phyloP scores from a whole-genome alignment of 1,140 invertebrate species.

The Pachypsylla venusta region DNA sequence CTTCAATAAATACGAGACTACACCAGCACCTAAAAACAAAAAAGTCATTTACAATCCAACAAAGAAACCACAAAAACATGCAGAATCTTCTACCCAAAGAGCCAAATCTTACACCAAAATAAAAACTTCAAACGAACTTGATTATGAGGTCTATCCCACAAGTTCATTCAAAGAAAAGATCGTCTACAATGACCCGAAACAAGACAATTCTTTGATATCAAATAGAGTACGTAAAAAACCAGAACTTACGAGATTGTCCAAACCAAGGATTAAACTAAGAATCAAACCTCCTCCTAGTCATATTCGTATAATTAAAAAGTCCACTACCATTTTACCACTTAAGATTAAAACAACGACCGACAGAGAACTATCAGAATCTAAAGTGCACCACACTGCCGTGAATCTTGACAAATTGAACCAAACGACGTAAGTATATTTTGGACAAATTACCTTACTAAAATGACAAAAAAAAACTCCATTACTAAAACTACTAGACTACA shows the following conservation, averaged over 20 bases:
- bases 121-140: background rate
- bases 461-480: too few relatives aligned
- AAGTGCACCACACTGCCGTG: background rate
- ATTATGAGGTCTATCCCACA: background rate
- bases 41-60: background rate
- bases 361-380: background rate
- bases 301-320: background rate
- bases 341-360: background rate
- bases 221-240: background rate
- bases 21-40: background rate
- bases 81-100: too few relatives aligned
- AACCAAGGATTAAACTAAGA: constrained; percentile 1
- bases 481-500: too few relatives aligned
- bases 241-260: background rate
- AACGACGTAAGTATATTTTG: too few relatives aligned
- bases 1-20: background rate
- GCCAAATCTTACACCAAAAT: background rate
- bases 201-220: constrained; percentile 3
- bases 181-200: background rate
- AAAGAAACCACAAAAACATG: too few relatives aligned
- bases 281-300: background rate
- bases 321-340: background rate
- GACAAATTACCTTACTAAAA: too few relatives aligned
- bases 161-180: background rate
- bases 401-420: background rate